phyloP scores from a whole-genome alignment of 2,113 vertebrate genomes.

The Chascanopsetta lugubris region DNA sequence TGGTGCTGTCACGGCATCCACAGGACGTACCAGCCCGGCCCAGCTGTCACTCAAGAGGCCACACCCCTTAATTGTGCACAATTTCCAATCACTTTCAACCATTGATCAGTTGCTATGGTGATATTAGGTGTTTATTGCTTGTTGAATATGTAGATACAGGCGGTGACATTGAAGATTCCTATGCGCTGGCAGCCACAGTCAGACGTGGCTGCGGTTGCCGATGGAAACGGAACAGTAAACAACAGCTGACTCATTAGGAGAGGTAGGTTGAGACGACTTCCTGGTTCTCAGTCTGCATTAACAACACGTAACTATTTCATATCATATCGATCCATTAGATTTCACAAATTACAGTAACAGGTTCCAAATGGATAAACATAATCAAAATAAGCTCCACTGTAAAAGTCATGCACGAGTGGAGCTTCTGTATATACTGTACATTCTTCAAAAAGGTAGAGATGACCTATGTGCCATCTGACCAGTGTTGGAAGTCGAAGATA shows the following conservation, averaged over 20 bases:
- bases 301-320: too few relatives aligned
- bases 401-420: constrained; percentile 70
- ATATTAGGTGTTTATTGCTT: too few relatives aligned
- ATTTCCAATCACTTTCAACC: too few relatives aligned
- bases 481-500: constrained; percentile 70
- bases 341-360: constrained; percentile 71
- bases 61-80: too few relatives aligned
- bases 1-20: too few relatives aligned
- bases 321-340: constrained; percentile 36
- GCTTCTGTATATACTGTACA: constrained; percentile 67
- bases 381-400: constrained; percentile 41
- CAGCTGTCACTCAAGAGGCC: too few relatives aligned
- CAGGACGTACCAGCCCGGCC: too few relatives aligned
- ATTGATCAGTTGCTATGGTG: too few relatives aligned
- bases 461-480: constrained; percentile 67
- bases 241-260: constrained; percentile 58
- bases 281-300: constrained; percentile 53
- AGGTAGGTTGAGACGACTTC: constrained; percentile 71
- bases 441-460: constrained; percentile 66
- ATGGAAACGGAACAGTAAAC: constrained; percentile 45
- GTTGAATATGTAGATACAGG: neutral
- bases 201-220: constrained; percentile 23
- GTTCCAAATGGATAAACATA: constrained; percentile 52
- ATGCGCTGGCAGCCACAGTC: constrained; percentile 20
- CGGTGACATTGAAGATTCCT: constrained; percentile 8